Conservation (phyloP, 1,140 invertebrate genomes). For the Drosophila tsacasi region DNA sequence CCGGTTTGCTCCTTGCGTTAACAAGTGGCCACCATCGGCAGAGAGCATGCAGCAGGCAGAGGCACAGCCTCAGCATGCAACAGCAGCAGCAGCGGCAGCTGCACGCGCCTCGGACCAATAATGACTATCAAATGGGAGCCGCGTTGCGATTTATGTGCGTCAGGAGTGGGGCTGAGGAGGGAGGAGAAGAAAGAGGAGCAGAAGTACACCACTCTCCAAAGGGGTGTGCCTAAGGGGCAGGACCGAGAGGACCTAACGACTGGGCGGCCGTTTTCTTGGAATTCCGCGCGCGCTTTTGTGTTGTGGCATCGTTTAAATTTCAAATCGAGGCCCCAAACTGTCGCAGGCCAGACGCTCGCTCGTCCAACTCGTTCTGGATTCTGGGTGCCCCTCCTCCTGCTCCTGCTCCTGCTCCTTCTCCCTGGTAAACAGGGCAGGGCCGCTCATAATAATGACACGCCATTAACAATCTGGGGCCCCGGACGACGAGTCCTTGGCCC, state of each 20-base stretch:
- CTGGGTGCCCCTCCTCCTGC: neutral
- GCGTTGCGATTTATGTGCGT: conserved; percentile 79
- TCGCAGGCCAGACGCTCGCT: conserved; percentile 63
- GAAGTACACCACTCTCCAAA: conserved; percentile 5
- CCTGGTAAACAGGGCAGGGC: conserved; percentile 35
- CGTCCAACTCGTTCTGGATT: conserved; percentile 53
- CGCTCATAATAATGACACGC: conserved; percentile 81
- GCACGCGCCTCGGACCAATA: conserved; percentile 76
- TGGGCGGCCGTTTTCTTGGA: conserved; percentile 76
- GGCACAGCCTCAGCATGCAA: conserved; percentile 8
- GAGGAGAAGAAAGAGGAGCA: conserved; percentile 1
- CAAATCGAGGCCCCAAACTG: conserved; percentile 75
- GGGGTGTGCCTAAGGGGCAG: conserved; percentile 7
- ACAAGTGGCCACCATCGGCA: conserved; percentile 72
- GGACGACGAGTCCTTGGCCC: conserved; percentile 39
- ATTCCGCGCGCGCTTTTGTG: conserved; percentile 74
- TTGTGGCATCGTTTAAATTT: conserved; percentile 78
- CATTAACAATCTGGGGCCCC: conserved; percentile 71
- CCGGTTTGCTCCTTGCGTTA: conserved; percentile 81
- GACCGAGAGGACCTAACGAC: conserved; percentile 45
- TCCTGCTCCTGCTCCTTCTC: neutral
- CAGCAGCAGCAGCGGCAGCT: conserved; percentile 54
- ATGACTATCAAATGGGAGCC: conserved; percentile 81
- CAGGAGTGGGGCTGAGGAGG: conserved; percentile 23
- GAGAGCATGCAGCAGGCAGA: conserved; percentile 15